Evolutionary conservation across 2,888 invertebrate species (phyloP), one percentile per base, ranked within the genome.

Genomic region (Lithosia quadra): DNA sequence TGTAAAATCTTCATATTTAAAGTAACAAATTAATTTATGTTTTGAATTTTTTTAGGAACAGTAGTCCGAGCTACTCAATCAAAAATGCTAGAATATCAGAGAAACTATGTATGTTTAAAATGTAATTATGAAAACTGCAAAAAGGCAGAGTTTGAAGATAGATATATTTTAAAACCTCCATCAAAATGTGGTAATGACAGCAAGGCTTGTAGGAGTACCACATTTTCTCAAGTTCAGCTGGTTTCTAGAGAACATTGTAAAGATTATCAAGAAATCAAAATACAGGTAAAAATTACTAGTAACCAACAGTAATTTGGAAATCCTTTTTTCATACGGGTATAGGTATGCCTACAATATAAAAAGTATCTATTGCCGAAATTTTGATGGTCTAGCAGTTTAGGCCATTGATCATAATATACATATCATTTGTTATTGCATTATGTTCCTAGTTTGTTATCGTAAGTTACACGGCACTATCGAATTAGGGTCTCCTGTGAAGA

Each of bases 191-290:
- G 83, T 0, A 95, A 93, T 89, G 95, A 95, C 60, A 95, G 95
- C 62, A 84, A 85, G 57, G 89, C 89, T 36, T 97, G 97, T 84
- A 92, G 91, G 80, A 95, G 96, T 79, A 93, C 94, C 55, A 96
- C 95, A 81, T 95, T 96, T 72, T 90, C 89, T 70, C 90, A 92
- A 79, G 90, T 96, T 22, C 95, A 95, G 72, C 88, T 95, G 65
- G 91, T 96, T 53, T 95, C 96, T 61, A 94, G 96, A 73, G 95
- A 96, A 74, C 95, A 96, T 84, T 98, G 96, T 86, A 97, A 96
- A 81, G 98, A 98, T 93, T 98, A 97, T 90, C 98, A 98, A 90
- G 98, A 98, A 94, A 96, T 98, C 18, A 98, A 98, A 93, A 96
- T 99, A 84, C 97, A 97, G 92, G 97, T 96, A 90, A 11, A 15